Evolutionary conservation across 2,113 vertebrate species (phyloP).

Genomic region (Aramus guarauna): DNA sequence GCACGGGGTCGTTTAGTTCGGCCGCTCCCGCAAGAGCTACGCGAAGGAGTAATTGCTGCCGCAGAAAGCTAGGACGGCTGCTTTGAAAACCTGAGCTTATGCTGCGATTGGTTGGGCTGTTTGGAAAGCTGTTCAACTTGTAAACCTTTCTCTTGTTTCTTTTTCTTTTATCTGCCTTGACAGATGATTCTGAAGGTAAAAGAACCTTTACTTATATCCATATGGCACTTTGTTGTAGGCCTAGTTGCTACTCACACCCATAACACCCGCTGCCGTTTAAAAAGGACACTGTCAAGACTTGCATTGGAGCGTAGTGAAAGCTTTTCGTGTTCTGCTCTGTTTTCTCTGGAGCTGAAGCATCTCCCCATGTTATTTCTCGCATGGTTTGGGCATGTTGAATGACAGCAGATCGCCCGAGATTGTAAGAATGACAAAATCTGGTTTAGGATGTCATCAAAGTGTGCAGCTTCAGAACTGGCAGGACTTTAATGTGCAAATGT

Average conservation of each 20-base stretch:
- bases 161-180: conserved; percentile 76
- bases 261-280: background rate
- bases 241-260: background rate
- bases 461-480: background rate
- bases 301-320: background rate
- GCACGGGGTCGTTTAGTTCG: accelerated
- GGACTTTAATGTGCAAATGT: background rate
- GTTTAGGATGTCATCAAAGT: accelerated
- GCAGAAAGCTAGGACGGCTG: background rate
- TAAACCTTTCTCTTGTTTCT: conserved; percentile 64
- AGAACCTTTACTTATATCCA: conserved; percentile 68
- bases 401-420: background rate
- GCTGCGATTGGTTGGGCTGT: conserved; percentile 28
- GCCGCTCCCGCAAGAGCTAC: background rate
- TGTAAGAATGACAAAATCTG: background rate
- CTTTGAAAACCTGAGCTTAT: background rate
- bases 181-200: conserved; percentile 99
- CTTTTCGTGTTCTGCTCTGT: background rate
- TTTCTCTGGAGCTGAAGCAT: background rate
- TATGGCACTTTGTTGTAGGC: conserved; percentile 59
- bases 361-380: background rate
- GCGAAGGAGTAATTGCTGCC: background rate
- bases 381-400: background rate
- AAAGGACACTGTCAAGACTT: conserved; percentile 65
- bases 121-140: conserved; percentile 48